Base-by-base conservation (phyloP, 2,113 vertebrate genomes). In the Chaetodon trifascialis region DNA sequence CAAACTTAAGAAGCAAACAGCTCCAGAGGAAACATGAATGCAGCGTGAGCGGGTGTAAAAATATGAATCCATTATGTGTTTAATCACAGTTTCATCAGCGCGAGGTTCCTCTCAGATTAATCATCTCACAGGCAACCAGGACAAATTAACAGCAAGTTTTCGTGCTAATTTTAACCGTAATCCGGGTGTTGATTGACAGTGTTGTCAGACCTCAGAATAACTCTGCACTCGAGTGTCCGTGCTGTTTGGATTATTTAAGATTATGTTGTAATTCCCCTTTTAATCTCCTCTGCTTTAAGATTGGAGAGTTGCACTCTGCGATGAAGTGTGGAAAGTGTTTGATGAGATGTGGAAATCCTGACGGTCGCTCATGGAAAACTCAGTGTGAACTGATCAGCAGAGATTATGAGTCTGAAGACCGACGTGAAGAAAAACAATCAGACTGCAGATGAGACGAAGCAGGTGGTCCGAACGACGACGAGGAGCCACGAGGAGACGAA, bases 231-330 rank as follows among this genome's bases (percentile, higher is more conserved):
- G 93, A 95, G 94, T 94, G 94, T 97, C 96, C 96, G 95, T 96
- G 96, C 96, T 95, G 96, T 91, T 96, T 96, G 95, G 97, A 98
- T 98, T 98, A 98, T 96, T 99, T 95, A 95, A 97, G 97, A 97
- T 98, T 98, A 98, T 95, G 91, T 95, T 96, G 96, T 97, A 99
- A 99, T 97, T 97, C 97, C 95, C 67, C 60, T 80, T 97, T 96
- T 97, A 98, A 98, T 98, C 97, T 97, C 91, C 89, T 79, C 89
- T 90, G 94, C 95, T 96, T 96, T 95, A 97, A 97, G 92, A 96
- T 97, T 97, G 96, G 92, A 94, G 95, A 96, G 94, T 94, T 95
- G 92, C 94, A 96, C 95, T 96, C 95, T 93, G 94, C 90, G 93
- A 97, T 96, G 82, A 93, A 89, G 95, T 87, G 86, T 96, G 94